Evolutionary conservation across 2,888 invertebrate genomes (phyloP).

Genomic region (Ichneumoninae sp.): DNA sequence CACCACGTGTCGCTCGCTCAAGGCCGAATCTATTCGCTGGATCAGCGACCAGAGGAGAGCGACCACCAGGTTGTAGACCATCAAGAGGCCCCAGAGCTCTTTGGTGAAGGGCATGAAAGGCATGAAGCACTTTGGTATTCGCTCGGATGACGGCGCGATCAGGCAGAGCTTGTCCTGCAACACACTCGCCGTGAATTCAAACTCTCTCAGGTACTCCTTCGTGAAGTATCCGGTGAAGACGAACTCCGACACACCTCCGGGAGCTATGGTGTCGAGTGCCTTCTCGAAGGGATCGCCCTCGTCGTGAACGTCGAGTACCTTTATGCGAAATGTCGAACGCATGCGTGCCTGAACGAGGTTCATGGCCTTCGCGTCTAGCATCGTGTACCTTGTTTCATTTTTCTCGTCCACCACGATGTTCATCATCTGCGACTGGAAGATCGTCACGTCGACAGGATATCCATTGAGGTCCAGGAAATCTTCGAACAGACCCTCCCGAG

Average conservation of each 20-base stretch:
- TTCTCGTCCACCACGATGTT: slow-evolving; percentile 39
- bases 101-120: slow-evolving; percentile 72
- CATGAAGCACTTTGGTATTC: slow-evolving; percentile 73
- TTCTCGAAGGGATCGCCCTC: slow-evolving; percentile 71
- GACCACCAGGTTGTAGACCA: slow-evolving; percentile 67
- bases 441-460: slow-evolving; percentile 48
- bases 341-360: slow-evolving; percentile 66
- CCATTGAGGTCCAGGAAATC: not conserved
- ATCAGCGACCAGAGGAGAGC: slow-evolving; percentile 71
- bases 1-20: not conserved
- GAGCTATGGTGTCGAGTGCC: slow-evolving; percentile 64
- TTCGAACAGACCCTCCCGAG: slow-evolving; percentile 1
- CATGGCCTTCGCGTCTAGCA: slow-evolving; percentile 70
- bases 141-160: slow-evolving; percentile 68
- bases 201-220: slow-evolving; percentile 64
- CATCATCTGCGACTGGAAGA: slow-evolving; percentile 70
- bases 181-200: slow-evolving; percentile 69
- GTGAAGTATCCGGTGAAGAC: slow-evolving; percentile 72
- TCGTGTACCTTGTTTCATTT: slow-evolving; percentile 24
- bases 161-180: slow-evolving; percentile 74
- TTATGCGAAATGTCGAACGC: slow-evolving; percentile 67
- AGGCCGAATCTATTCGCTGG: slow-evolving; percentile 21
- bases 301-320: slow-evolving; percentile 20
- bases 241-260: slow-evolving; percentile 63
- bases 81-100: slow-evolving; percentile 70